Evolutionary conservation across 2,113 vertebrate species (phyloP).

Genomic region (Malurus melanocephalus): DNA sequence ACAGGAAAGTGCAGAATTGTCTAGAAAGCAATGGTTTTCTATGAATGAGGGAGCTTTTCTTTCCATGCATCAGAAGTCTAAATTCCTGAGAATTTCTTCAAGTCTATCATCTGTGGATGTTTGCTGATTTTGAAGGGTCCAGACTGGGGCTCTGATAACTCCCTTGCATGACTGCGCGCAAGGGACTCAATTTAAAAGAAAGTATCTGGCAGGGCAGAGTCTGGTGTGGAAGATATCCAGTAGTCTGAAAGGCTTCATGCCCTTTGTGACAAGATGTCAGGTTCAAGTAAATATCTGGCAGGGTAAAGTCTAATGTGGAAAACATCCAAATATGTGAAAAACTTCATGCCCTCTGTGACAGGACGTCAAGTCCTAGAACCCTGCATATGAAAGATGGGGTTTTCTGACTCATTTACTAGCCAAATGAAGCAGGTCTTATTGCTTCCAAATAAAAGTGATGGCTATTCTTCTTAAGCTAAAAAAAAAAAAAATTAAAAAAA

Average conservation of each 20-base stretch:
- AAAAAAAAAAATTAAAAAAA: not conserved
- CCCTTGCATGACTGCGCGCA: constrained; percentile 32
- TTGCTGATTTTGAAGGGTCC: constrained; percentile 39
- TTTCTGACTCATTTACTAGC: constrained; percentile 14
- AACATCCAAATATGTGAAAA: constrained; percentile 54
- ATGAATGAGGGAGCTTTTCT: not conserved
- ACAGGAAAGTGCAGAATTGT: not conserved
- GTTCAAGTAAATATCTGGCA: constrained; percentile 59
- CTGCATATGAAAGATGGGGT: not conserved
- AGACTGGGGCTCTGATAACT: constrained; percentile 27
- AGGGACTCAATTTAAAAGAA: constrained; percentile 60
- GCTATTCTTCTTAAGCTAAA: not conserved
- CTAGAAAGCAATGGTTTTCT: not conserved
- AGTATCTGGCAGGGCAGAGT: constrained; percentile 51
- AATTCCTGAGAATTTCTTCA: constrained; percentile 47
- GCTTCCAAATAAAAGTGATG: not conserved
- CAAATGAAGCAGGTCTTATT: not conserved
- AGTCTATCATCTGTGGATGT: constrained; percentile 31
- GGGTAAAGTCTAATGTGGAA: constrained; percentile 41
- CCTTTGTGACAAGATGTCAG: constrained; percentile 63
- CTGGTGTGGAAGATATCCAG: constrained; percentile 61
- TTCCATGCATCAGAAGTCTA: not conserved
- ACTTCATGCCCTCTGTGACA: constrained; percentile 39
- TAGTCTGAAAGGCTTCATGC: constrained; percentile 60
- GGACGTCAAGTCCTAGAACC: constrained; percentile 39